Percentiles rank a stretch among this genome's conserved stretches.
Evolutionary conservation across 2,888 invertebrate genomes (phyloP).

Genomic region (Nowickia ferox): DNA sequence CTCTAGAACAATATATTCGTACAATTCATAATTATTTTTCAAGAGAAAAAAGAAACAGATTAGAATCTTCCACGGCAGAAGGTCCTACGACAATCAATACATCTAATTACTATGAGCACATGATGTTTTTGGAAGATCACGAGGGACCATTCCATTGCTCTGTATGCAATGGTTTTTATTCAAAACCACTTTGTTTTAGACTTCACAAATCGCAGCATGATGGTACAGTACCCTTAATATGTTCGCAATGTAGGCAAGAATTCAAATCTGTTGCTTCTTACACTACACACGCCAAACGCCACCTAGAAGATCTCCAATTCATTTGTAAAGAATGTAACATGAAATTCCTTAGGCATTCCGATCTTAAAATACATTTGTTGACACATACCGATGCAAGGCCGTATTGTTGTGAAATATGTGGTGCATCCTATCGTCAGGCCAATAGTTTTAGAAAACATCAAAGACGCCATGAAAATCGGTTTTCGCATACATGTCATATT

Average conservation of each 20-base stretch:
- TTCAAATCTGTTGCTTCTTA: conserved; percentile 54
- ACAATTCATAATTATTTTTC: conserved; percentile 62
- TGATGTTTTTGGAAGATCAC: conserved; percentile 63
- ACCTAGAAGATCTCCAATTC: conserved; percentile 60
- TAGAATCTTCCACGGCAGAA: conserved; percentile 15
- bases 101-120: conserved; percentile 43
- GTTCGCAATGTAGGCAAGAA: conserved; percentile 64
- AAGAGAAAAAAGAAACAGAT: conserved; percentile 57
- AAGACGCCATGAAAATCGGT: conserved; percentile 60
- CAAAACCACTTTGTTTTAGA: conserved; percentile 57
- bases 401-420: conserved; percentile 70
- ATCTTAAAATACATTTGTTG: conserved; percentile 67
- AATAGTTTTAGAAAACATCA: conserved; percentile 61
- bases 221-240: conserved; percentile 49
- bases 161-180: conserved; percentile 51
- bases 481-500: conserved; percentile 63
- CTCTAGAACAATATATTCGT: conserved; percentile 54
- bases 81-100: conserved; percentile 1
- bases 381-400: conserved; percentile 61
- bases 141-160: conserved; percentile 69
- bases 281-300: conserved; percentile 65
- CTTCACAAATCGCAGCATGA: conserved; percentile 60
- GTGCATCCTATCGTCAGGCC: conserved; percentile 50
- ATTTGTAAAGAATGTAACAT: conserved; percentile 67
- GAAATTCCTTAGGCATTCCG: conserved; percentile 54